Conservation (phyloP, 1,140 invertebrate genomes). For the Diorhabda sublineata region DNA sequence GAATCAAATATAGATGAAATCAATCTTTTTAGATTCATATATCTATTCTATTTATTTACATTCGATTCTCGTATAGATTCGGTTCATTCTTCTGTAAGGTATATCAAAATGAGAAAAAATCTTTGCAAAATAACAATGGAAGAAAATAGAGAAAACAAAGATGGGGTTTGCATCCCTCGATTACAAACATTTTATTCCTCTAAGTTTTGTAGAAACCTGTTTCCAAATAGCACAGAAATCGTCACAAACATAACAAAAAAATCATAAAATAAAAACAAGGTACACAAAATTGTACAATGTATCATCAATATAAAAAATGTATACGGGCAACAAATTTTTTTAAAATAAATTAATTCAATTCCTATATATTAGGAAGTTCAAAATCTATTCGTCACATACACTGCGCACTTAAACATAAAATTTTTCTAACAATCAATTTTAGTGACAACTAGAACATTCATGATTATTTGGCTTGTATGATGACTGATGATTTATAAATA, state of each 20-base stretch:
- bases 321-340: background rate
- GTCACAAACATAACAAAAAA: slow-evolving; percentile 16
- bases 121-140: background rate
- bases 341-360: no score
- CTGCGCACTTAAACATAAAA: slow-evolving; percentile 32
- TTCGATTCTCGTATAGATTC: background rate
- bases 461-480: slow-evolving; percentile 40
- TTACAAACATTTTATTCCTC: slow-evolving; percentile 17
- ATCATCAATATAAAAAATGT: slow-evolving; percentile 11
- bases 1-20: background rate
- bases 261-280: slow-evolving; percentile 10
- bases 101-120: background rate
- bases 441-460: slow-evolving; percentile 41
- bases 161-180: slow-evolving; percentile 36
- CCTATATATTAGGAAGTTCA: slow-evolving; percentile 11
- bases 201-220: slow-evolving; percentile 7
- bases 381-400: slow-evolving; percentile 29
- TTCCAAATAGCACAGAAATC: slow-evolving; percentile 12
- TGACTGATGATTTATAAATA: slow-evolving; percentile 38
- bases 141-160: slow-evolving; percentile 25
- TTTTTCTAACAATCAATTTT: slow-evolving; percentile 34
- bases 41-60: background rate
- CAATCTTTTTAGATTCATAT: background rate
- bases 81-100: background rate
- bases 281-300: slow-evolving; percentile 16